Evolutionary conservation across 1,140 invertebrate genomes (phyloP).

Genomic region (Atta cephalotes): DNA sequence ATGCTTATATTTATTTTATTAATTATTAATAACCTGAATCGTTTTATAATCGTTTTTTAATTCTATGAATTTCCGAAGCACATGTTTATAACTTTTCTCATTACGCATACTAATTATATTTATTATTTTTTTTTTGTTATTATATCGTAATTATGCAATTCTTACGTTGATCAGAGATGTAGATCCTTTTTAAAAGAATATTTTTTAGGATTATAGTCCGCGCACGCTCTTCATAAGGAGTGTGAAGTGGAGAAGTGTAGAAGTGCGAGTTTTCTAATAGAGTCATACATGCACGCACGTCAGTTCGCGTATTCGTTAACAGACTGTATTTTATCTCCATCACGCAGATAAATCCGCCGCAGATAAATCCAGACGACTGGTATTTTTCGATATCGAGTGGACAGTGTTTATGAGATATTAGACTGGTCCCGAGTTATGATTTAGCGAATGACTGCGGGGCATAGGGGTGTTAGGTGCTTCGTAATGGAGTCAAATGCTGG

Average conservation of each 20-base stretch:
- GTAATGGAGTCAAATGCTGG: conserved; percentile 79
- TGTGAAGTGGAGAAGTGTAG: neutral
- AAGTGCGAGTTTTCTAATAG: conserved; percentile 34
- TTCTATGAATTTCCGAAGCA: neutral
- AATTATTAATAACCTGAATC: neutral
- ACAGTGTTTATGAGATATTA: conserved; percentile 59
- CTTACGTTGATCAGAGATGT: neutral
- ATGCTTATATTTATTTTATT: neutral
- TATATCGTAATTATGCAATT: neutral
- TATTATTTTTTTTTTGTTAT: neutral
- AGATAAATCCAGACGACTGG: conserved; percentile 45
- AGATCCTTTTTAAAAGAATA: neutral
- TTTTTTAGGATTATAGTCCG: neutral
- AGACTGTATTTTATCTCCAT: conserved; percentile 40
- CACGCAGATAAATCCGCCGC: neutral
- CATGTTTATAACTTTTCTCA: neutral
- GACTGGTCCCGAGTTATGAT: conserved; percentile 35
- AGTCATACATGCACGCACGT: conserved; percentile 27
- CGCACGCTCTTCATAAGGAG: neutral
- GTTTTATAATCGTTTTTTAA: conserved; percentile 7
- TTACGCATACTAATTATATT: neutral
- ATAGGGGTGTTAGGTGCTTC: conserved; percentile 59
- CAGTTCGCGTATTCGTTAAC: conserved; percentile 37
- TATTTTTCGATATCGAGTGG: conserved; percentile 55
- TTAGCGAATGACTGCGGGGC: conserved; percentile 60